These are phyloP conservation scores for Chironomus riparius DNA, from an alignment of 2,888 invertebrate species.

Conservation along the genomic window DNA sequence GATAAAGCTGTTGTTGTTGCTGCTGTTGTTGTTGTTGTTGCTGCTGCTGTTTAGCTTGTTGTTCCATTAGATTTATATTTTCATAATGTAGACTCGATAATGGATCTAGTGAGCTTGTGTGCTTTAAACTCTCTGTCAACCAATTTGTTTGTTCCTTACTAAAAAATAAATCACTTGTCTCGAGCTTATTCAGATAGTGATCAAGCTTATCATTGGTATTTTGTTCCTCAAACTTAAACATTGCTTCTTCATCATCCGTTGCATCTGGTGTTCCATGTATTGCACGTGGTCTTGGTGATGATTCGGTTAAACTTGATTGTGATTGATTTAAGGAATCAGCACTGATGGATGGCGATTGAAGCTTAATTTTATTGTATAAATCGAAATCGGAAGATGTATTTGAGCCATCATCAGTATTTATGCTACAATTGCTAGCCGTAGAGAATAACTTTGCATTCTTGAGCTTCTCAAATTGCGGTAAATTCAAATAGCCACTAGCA, in stretches of 20 bases:
- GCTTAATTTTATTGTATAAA: slow-evolving; percentile 39
- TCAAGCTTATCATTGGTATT: slow-evolving; percentile 54
- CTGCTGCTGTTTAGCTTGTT: not conserved
- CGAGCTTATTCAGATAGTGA: slow-evolving; percentile 57
- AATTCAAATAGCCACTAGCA: slow-evolving; percentile 34
- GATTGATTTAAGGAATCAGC: slow-evolving; percentile 36
- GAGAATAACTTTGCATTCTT: slow-evolving; percentile 34
- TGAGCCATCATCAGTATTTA: slow-evolving; percentile 41
- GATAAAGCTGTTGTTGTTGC: not conserved
- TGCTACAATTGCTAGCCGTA: slow-evolving; percentile 42
- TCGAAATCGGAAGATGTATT: slow-evolving; percentile 42
- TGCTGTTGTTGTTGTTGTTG: not conserved
- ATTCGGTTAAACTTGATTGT: slow-evolving; percentile 42
- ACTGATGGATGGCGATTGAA: slow-evolving; percentile 36
- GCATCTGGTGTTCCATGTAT: slow-evolving; percentile 52
- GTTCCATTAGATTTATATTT: slow-evolving; percentile 22
- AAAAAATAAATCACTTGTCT: slow-evolving; percentile 45
- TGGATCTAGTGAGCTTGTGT: slow-evolving; percentile 1
- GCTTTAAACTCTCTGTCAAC: slow-evolving; percentile 9
- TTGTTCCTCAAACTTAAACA: slow-evolving; percentile 49
- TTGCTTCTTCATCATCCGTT: slow-evolving; percentile 49
- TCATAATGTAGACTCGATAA: slow-evolving; percentile 6
- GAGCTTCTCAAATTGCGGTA: slow-evolving; percentile 25
- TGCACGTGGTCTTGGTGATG: slow-evolving; percentile 51
- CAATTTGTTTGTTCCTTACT: slow-evolving; percentile 31